Percentiles rank a stretch among this genome's conserved stretches.
These are phyloP conservation scores for Drosophila ambigua DNA, from an alignment of 1,140 invertebrate genomes.

Conservation along the genomic window DNA sequence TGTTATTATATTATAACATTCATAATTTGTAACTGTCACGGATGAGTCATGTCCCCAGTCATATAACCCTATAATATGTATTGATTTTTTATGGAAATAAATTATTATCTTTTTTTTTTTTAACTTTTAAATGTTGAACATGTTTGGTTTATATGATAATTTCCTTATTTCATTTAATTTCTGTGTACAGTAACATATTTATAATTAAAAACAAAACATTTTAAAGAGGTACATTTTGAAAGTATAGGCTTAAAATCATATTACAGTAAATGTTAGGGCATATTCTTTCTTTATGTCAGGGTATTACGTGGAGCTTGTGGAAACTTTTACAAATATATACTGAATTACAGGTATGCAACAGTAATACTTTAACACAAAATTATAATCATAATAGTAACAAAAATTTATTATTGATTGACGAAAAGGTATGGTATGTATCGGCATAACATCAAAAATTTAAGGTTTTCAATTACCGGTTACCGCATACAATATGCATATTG, in stretches of 20 bases:
- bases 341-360: constrained; percentile 52
- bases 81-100: constrained; percentile 24
- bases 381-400: constrained; percentile 52
- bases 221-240: constrained; percentile 44
- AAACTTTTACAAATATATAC: constrained; percentile 40
- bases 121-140: constrained; percentile 42
- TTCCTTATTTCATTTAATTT: constrained; percentile 41
- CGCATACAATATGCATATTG: constrained; percentile 30
- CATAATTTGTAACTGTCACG: constrained; percentile 27
- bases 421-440: constrained; percentile 25
- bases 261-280: constrained; percentile 38
- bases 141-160: constrained; percentile 38
- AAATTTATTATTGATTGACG: constrained; percentile 44
- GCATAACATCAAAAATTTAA: constrained; percentile 47
- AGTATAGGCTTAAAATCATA: constrained; percentile 41
- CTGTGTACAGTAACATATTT: constrained; percentile 42
- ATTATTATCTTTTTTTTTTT: constrained; percentile 13
- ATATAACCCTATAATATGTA: constrained; percentile 32
- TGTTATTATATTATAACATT: too few relatives aligned
- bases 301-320: constrained; percentile 28
- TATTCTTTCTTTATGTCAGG: constrained; percentile 18
- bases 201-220: constrained; percentile 43
- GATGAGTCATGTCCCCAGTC: constrained; percentile 20
- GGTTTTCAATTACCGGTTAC: constrained; percentile 18
- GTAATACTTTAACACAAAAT: constrained; percentile 47